Percentiles rank a stretch among this genome's conserved stretches.
Evolutionary conservation across 2,888 invertebrate genomes (phyloP).

Genomic region (Euclidia mi): DNA sequence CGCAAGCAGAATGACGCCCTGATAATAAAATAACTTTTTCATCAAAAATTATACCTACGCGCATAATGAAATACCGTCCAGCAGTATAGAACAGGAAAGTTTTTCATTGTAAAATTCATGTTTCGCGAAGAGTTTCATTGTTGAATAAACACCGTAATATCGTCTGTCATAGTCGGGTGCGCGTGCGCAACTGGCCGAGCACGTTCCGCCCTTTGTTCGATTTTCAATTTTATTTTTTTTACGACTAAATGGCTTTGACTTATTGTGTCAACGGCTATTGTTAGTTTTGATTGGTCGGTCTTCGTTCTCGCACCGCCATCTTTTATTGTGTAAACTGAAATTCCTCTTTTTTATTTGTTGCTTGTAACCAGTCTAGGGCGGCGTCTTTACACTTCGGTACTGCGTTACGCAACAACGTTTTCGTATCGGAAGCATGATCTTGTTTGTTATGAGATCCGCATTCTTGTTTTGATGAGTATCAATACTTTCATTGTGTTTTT

Average conservation of each 20-base stretch:
- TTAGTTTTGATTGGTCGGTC: conserved; percentile 73
- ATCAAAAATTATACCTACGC: background rate
- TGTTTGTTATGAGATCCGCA: conserved; percentile 62
- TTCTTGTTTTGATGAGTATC: conserved; percentile 58
- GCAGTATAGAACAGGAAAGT: conserved; percentile 20
- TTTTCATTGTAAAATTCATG: conserved; percentile 21
- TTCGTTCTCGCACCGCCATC: conserved; percentile 58
- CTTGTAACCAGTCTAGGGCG: conserved; percentile 46
- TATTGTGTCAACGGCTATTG: conserved; percentile 74
- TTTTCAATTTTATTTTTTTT: conserved; percentile 66
- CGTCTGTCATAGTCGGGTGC: conserved; percentile 60
- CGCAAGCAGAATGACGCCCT: background rate
- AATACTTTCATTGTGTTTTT: conserved; percentile 45
- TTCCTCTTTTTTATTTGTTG: conserved; percentile 55
- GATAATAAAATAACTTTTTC: background rate
- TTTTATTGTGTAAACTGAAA: conserved; percentile 68
- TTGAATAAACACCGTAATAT: conserved; percentile 58
- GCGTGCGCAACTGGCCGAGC: conserved; percentile 69
- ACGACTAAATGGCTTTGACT: conserved; percentile 62
- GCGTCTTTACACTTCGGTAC: conserved; percentile 51
- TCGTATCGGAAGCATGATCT: conserved; percentile 64
- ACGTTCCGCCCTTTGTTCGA: conserved; percentile 81
- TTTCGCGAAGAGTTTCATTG: conserved; percentile 36
- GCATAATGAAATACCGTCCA: background rate
- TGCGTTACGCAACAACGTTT: conserved; percentile 66